Percentiles rank a stretch among this genome's conserved stretches.
phyloP scores from a whole-genome alignment of 2,888 invertebrate genomes.

The Pachycephus smyrnensis region DNA sequence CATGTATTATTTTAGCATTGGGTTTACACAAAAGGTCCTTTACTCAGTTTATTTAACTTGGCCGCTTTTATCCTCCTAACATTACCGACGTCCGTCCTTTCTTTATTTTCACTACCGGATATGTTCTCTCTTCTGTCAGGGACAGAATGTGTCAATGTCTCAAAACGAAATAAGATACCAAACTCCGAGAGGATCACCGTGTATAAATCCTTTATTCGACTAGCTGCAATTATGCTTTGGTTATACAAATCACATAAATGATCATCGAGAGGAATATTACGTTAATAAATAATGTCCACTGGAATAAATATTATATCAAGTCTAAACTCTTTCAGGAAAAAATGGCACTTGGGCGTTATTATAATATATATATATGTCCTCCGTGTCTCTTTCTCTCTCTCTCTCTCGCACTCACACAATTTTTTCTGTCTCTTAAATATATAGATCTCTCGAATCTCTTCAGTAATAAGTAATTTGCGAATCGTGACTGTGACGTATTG shows the following conservation, averaged over 20 bases:
- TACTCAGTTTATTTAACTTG: constrained; percentile 33
- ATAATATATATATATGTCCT: neutral
- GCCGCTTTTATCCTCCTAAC: constrained; percentile 42
- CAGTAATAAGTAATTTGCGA: constrained; percentile 48
- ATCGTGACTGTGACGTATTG: constrained; percentile 48
- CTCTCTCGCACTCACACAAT: neutral
- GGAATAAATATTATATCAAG: constrained; percentile 37
- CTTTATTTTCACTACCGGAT: constrained; percentile 22
- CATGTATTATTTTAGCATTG: constrained; percentile 56
- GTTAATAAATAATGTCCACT: constrained; percentile 37
- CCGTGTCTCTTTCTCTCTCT: neutral
- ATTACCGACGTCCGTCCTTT: constrained; percentile 39
- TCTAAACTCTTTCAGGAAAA: constrained; percentile 1
- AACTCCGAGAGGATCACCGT: constrained; percentile 6
- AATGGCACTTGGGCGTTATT: neutral
- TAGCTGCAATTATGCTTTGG: constrained; percentile 19
- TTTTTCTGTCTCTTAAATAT: neutral
- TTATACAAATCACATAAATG: constrained; percentile 9
- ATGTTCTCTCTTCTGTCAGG: constrained; percentile 4
- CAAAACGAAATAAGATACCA: neutral
- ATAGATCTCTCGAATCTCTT: neutral
- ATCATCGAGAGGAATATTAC: neutral
- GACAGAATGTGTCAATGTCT: neutral
- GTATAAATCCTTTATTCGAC: constrained; percentile 17
- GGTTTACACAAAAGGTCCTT: constrained; percentile 57